Evolutionary conservation across 2,797 vertebrate genomes (phyloP), one percentile per base, ranked within the genome.

Genomic region (Xyrichtys novacula): DNA sequence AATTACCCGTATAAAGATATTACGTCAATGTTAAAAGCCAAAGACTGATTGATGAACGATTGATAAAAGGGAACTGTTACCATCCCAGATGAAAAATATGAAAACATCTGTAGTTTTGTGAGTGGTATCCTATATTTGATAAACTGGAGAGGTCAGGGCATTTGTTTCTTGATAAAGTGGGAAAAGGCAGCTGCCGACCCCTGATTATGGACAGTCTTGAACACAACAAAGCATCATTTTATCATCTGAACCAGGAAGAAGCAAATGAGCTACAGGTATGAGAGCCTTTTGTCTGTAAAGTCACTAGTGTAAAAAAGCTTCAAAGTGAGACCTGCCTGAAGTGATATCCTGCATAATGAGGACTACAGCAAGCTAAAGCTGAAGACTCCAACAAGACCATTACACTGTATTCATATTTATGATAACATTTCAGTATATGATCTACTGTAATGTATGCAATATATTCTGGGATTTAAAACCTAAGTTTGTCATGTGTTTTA

Each of bases 321-420:
- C 22, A 60, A 19, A 54, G 19, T 26, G 23, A 57, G 40, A 48
- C 38, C 31, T 7, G 17, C 32, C 52, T 59, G 44, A 52, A 43
- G 12, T 38, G n/a, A 65, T 26, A 6, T 63, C 22, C 19, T 49
- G 40, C 11, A 15, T 44, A 5, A 1, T 66, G 29, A 54, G 62
- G 54, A 57, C 23, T 29, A 47, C 38, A 38, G n/a, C 29, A 67
- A 34, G 20, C 36, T 60, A 23, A 17, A 26, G 69, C 48, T 78
- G 46, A 55, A 74, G 38, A 55, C 38, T 73, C 32, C 8, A 78
- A 38, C 0, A 72, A 69, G 76, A 85, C 69, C 66, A 74, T 71
- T 53, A 69, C 68, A 85, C 72, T 83, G 81, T 85, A 75, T 77
- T 77, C 77, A 29, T 56, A 76, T 63, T n/a, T 46, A 81, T 80